Evolutionary conservation across 2,888 invertebrate species (phyloP), one percentile per base, ranked within the genome.

Genomic region (Agriotes lineatus): DNA sequence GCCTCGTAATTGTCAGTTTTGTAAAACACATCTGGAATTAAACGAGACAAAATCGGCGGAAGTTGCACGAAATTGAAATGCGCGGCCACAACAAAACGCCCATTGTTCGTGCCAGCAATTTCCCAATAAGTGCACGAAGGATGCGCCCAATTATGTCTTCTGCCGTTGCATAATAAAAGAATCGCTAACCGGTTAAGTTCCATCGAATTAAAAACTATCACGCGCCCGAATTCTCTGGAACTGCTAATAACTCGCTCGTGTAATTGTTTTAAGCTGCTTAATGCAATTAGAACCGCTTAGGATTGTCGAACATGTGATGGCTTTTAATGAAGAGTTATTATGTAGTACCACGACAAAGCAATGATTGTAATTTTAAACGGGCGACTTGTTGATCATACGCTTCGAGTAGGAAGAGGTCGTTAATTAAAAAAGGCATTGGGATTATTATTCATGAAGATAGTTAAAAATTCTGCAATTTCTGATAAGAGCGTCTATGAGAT

Each of bases 261-360:
- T 52, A 52, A 52, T 52, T 52, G 52, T 52, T 52, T 52, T 52
- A 52, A 18, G 52, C 33, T 3, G 30, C 33, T 33, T 52, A 52
- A 52, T 52, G 33, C 14, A 33, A 52, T 52, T 52, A 52, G 6
- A 14, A 30, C 1, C 9, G n/a, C 33, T 52, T 52, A 19, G 16
- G 18, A 52, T 33, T 7, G 30, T 52, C n/a, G 18, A 14, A 10
- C 33, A 52, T 33, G 22, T 52, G 33, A 19, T 6, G 9, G 33
- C 10, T 2, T 9, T 33, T 33, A 33, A 52, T 52, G 30, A 52
- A 33, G 9, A 33, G 30, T 52, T 52, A 52, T 52, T 30, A 14
- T 6, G 50, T 52, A 33, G 52, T 52, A 52, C 33, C 16, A 30
- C 10, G 33, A 52, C 30, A 33, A 52, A 16, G 7, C 9, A 42